These are phyloP conservation scores for Agonopterix alstromeriana DNA, from an alignment of 2,888 invertebrate genomes.

Conservation along the genomic window DNA sequence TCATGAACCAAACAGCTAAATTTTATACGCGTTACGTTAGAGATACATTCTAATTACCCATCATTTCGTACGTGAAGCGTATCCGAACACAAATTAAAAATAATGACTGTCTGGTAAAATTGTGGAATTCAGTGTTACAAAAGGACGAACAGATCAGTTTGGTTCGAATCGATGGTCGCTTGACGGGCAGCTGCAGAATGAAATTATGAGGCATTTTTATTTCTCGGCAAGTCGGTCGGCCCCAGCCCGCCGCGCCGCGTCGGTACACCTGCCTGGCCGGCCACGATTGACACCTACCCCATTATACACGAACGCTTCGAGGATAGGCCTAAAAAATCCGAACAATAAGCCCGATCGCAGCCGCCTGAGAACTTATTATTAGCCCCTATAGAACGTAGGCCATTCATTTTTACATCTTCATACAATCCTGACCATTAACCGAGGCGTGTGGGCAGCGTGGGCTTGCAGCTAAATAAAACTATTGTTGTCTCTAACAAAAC, in stretches of 20 bases:
- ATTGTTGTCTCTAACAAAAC: slow-evolving; percentile 70
- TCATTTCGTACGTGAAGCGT: slow-evolving; percentile 29
- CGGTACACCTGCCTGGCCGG: slow-evolving; percentile 61
- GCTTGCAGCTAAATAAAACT: slow-evolving; percentile 72
- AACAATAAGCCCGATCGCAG: slow-evolving; percentile 65
- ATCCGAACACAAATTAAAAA: slow-evolving; percentile 49
- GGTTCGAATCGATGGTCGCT: slow-evolving; percentile 57
- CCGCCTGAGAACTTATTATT: slow-evolving; percentile 74
- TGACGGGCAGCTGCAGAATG: slow-evolving; percentile 72
- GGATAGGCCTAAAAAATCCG: slow-evolving; percentile 51
- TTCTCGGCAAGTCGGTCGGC: slow-evolving; percentile 34
- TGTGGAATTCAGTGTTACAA: slow-evolving; percentile 59
- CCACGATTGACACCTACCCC: slow-evolving; percentile 73
- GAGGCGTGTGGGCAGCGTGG: slow-evolving; percentile 73
- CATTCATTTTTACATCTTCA: slow-evolving; percentile 72
- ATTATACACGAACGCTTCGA: slow-evolving; percentile 53
- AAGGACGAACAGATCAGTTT: slow-evolving; percentile 45
- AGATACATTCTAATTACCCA: slow-evolving; percentile 32
- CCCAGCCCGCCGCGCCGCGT: slow-evolving; percentile 12
- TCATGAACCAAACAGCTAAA: slow-evolving; percentile 3
- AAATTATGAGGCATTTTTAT: slow-evolving; percentile 73
- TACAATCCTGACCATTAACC: slow-evolving; percentile 71
- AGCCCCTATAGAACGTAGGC: slow-evolving; percentile 59
- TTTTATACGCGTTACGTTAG: slow-evolving; percentile 23
- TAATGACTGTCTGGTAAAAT: slow-evolving; percentile 52